Percentiles rank a stretch among this genome's conserved stretches.
These are phyloP conservation scores for Diabrotica balteata DNA, from an alignment of 2,888 invertebrate species.

Conservation along the genomic window DNA sequence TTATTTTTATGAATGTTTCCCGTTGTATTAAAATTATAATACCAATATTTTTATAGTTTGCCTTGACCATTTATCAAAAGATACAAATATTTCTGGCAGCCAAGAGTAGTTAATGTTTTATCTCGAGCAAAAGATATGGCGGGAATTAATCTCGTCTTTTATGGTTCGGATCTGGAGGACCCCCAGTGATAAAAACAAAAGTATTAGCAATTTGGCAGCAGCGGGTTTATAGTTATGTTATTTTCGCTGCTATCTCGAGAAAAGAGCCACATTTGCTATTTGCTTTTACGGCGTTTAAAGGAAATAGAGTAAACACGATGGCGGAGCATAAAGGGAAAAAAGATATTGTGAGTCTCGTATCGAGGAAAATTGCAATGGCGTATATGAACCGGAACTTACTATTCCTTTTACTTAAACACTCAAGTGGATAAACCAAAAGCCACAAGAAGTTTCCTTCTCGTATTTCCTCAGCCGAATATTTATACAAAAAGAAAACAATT, in stretches of 20 bases:
- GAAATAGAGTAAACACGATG: conserved; percentile 10
- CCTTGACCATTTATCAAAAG: conserved; percentile 4
- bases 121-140: conserved; percentile 18
- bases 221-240: conserved; percentile 42
- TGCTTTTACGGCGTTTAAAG: conserved; percentile 16
- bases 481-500: no score
- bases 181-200: conserved; percentile 38
- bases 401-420: no score
- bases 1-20: no score
- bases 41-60: no score
- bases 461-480: no score
- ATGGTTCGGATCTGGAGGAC: conserved; percentile 17
- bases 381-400: no score
- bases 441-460: no score
- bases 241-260: conserved; percentile 31
- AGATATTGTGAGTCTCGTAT: background rate
- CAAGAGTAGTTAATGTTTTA: conserved; percentile 6
- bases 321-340: background rate
- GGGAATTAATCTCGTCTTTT: conserved; percentile 30
- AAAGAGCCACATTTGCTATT: conserved; percentile 30
- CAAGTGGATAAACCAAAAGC: no score
- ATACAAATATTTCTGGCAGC: conserved; percentile 33
- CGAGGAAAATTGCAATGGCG: no score
- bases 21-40: no score
- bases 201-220: conserved; percentile 28